phyloP scores from a whole-genome alignment of 2,888 invertebrate genomes.

The Formica aserva region DNA sequence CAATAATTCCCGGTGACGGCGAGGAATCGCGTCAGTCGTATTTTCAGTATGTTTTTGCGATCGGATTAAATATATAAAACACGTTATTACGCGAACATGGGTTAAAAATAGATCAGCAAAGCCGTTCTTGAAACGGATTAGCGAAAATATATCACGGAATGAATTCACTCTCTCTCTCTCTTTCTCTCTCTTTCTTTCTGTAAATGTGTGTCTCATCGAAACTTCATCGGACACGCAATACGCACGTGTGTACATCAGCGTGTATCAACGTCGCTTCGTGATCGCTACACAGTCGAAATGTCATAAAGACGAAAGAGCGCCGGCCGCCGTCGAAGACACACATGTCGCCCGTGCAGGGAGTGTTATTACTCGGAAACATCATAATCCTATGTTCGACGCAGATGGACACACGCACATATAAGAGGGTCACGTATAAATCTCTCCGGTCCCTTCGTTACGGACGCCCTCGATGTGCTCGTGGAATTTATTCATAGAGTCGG shows the following conservation, averaged over 20 bases:
- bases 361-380: conserved; percentile 81
- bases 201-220: conserved; percentile 21
- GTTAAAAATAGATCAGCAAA: conserved; percentile 16
- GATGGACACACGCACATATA: conserved; percentile 56
- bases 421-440: conserved; percentile 72
- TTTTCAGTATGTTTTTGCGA: not conserved
- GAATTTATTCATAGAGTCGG: conserved; percentile 69
- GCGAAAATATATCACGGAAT: not conserved
- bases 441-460: conserved; percentile 62
- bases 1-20: conserved; percentile 4
- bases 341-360: conserved; percentile 65
- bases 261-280: not conserved
- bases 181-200: not conserved
- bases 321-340: conserved; percentile 52
- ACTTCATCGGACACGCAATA: not conserved
- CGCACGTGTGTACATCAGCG: not conserved
- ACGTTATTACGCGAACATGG: not conserved
- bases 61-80: not conserved
- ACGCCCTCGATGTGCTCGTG: conserved; percentile 63
- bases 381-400: conserved; percentile 74
- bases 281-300: conserved; percentile 18
- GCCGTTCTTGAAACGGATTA: not conserved
- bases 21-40: not conserved
- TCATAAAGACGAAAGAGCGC: conserved; percentile 50
- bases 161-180: not conserved